Percentiles rank a stretch among this genome's conserved stretches.
phyloP scores from a whole-genome alignment of 2,888 invertebrate genomes.

The Mycogona germanica region DNA sequence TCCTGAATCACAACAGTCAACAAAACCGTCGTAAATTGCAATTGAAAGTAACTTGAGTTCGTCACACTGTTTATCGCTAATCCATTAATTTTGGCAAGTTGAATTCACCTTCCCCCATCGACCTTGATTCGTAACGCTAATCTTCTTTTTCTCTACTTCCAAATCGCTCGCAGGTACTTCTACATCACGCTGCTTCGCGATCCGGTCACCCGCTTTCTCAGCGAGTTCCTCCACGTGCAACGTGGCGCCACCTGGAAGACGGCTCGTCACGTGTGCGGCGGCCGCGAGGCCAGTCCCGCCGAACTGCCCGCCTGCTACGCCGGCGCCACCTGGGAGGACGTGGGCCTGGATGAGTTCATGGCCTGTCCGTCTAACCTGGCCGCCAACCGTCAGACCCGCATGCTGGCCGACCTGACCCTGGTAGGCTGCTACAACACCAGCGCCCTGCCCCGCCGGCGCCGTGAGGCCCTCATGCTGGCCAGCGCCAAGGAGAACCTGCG shows the following conservation, averaged over 20 bases:
- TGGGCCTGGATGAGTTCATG: constrained; percentile 80
- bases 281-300: constrained; percentile 56
- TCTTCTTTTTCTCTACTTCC: neutral
- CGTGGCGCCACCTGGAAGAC: constrained; percentile 95
- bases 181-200: constrained; percentile 92
- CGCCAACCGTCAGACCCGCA: constrained; percentile 89
- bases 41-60: no score
- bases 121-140: no score
- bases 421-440: constrained; percentile 87
- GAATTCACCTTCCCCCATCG: no score
- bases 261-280: constrained; percentile 47
- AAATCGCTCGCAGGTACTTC: constrained; percentile 55
- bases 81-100: no score
- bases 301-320: constrained; percentile 58
- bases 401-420: constrained; percentile 89
- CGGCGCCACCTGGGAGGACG: constrained; percentile 72
- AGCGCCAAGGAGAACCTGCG: constrained; percentile 92
- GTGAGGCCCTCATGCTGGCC: constrained; percentile 74
- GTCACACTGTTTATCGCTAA: no score
- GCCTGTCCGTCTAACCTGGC: constrained; percentile 88
- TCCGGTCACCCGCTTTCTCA: constrained; percentile 84
- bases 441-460: constrained; percentile 52
- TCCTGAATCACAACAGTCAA: no score
- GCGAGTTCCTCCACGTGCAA: constrained; percentile 93
- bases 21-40: no score